These are phyloP conservation scores for Drosophila prostipennis DNA, from an alignment of 2,888 invertebrate genomes.

Conservation along the genomic window DNA sequence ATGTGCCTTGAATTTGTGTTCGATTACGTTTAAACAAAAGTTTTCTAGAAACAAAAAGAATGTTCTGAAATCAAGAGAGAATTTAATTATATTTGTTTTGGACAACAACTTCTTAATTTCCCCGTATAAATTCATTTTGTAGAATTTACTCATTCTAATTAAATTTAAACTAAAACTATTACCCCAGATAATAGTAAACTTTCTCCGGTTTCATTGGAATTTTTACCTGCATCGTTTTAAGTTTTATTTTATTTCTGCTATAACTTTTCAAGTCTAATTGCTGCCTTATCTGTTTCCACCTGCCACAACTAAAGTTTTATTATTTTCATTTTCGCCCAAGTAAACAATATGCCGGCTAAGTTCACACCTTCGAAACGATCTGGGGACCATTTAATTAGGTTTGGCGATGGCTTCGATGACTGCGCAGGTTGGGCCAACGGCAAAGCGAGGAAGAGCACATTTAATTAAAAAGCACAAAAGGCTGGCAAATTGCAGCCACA, in stretches of 20 bases:
- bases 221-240: neutral
- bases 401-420: constrained; percentile 31
- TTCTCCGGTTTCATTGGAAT: neutral
- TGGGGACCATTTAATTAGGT: constrained; percentile 41
- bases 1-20: neutral
- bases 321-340: constrained; percentile 11
- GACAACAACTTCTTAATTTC: too few species aligned
- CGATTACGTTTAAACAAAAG: constrained; percentile 26
- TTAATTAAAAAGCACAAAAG: constrained; percentile 75
- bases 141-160: neutral
- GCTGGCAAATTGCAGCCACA: constrained; percentile 66
- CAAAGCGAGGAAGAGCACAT: constrained; percentile 17
- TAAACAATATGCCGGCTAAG: constrained; percentile 42
- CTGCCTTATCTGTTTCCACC: constrained; percentile 28
- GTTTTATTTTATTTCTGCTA: constrained; percentile 13
- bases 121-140: neutral
- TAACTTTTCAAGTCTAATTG: constrained; percentile 2
- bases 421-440: constrained; percentile 5
- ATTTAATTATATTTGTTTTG: neutral
- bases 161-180: constrained; percentile 1
- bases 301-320: constrained; percentile 32
- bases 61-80: neutral
- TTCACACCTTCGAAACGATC: constrained; percentile 27
- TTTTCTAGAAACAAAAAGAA: neutral
- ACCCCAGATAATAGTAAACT: neutral